Percentiles rank a stretch among this genome's conserved stretches.
Evolutionary conservation across 2,888 invertebrate genomes (phyloP).

Genomic region (Habrosyne pyritoides): DNA sequence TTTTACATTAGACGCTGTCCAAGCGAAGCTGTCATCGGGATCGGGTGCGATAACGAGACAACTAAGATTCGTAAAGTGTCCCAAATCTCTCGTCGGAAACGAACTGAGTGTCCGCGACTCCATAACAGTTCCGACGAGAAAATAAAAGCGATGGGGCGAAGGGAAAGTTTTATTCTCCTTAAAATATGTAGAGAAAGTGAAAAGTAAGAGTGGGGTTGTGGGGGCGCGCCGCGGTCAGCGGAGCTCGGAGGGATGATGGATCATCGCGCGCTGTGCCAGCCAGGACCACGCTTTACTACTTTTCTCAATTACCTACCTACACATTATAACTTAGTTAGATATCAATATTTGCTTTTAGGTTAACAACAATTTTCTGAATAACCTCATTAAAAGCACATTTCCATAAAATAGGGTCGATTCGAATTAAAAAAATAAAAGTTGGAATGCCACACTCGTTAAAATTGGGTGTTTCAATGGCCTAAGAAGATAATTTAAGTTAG

Average conservation of each 20-base stretch:
- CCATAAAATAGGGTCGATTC: too few species aligned
- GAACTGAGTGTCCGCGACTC: constrained; percentile 51
- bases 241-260: constrained; percentile 82
- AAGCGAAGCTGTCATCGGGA: constrained; percentile 46
- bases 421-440: constrained; percentile 4
- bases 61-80: constrained; percentile 58
- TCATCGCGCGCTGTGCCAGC: constrained; percentile 66
- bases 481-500: constrained; percentile 1
- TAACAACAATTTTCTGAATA: too few species aligned
- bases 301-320: constrained; percentile 78
- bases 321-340: constrained; percentile 62
- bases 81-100: constrained; percentile 51
- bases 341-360: constrained; percentile 39
- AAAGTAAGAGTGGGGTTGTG: constrained; percentile 75
- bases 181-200: constrained; percentile 84
- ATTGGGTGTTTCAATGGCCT: not conserved
- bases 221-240: constrained; percentile 60
- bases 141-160: constrained; percentile 70
- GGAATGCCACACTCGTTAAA: not conserved
- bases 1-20: constrained; percentile 57
- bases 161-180: constrained; percentile 82
- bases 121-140: constrained; percentile 65
- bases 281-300: constrained; percentile 67
- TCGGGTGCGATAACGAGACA: constrained; percentile 61
- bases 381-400: too few species aligned